A percentile compares a stretch with the other conserved stretches of the same genome.
Conservation (phyloP, 2,113 vertebrate species). For the Eptesicus fuscus region DNA sequence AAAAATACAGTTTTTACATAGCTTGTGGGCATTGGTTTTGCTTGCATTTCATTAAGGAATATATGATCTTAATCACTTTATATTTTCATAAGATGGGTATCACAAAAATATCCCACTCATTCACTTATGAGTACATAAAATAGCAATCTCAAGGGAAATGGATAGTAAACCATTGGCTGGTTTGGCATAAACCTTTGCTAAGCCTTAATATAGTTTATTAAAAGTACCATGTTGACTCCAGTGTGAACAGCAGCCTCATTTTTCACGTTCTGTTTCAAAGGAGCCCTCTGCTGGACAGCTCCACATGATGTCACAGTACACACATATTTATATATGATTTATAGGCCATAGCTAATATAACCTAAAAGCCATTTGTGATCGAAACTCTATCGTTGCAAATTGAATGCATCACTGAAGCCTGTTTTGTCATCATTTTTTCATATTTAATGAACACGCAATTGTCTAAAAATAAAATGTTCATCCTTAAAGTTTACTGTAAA, state of each 20-base stretch:
- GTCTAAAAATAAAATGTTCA: slow-evolving; percentile 75
- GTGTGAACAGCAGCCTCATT: slow-evolving; percentile 66
- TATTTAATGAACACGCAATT: slow-evolving; percentile 50
- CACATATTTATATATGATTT: slow-evolving; percentile 63
- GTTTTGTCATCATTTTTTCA: slow-evolving; percentile 71
- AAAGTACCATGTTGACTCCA: slow-evolving; percentile 70
- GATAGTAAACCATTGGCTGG: not conserved
- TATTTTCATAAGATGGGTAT: slow-evolving; percentile 37
- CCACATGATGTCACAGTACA: slow-evolving; percentile 39
- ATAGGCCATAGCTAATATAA: slow-evolving; percentile 55
- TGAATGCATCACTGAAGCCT: slow-evolving; percentile 56
- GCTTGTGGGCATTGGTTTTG: not conserved
- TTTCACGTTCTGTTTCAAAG: slow-evolving; percentile 83
- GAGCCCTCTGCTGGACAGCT: slow-evolving; percentile 87
- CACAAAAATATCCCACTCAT: slow-evolving; percentile 4
- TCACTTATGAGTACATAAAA: slow-evolving; percentile 35
- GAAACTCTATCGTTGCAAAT: slow-evolving; percentile 49
- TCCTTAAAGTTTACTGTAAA: slow-evolving; percentile 72
- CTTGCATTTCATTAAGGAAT: slow-evolving; percentile 45
- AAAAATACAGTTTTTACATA: slow-evolving; percentile 34
- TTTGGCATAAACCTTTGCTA: slow-evolving; percentile 56
- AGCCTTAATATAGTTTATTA: slow-evolving; percentile 43
- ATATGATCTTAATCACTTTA: slow-evolving; percentile 7
- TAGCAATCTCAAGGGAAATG: slow-evolving; percentile 4
- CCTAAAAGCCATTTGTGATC: slow-evolving; percentile 60